Evolutionary conservation across 2,888 invertebrate species (phyloP), one percentile per base, ranked within the genome.

Genomic region (Scaptomyza caliginosa): DNA sequence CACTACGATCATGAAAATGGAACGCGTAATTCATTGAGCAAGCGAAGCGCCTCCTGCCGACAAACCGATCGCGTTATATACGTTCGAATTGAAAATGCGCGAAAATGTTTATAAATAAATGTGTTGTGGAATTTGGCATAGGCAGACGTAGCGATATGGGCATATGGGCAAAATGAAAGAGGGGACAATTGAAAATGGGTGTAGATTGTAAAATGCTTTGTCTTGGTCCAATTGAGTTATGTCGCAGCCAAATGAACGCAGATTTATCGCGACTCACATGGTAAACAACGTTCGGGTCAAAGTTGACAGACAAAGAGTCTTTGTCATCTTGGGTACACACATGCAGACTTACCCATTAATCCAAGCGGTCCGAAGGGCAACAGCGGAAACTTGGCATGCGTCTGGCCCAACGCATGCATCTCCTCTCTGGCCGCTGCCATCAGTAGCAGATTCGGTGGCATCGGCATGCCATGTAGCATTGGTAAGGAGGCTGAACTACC

Each of bases 361-460:
- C 96, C 95, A 89, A 96, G 94, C 83, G 96, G 96, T 93, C 96
- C 96, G 93, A 96, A 96, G 81, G 96, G 95, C 74, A 96, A 94
- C 83, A 96, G 94, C 74, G 96, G 95, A 86, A 96, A 90, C 67
- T 90, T 91, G 26, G 89, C 87, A 59, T 89, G 88, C 51, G 79
- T 86, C 36, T 82, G 81, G 34, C 85, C 81, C 34, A 89, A 67
- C 28, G 88, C 84, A 39, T 90, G 90, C 77, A 89, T 89, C 72
- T 91, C 91, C 45, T 91, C 90, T 21, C 90, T 84, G 7, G 90
- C 89, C 38, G 90, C 90, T 0, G 91, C 89, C 90, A 90, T 90
- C 19, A 91, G 70, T 21, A 91, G 77, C 19, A 91, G 86, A 73
- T 91, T 90, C 6, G 89, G 89, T 0, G 89, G 87, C 84, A 89